Conservation (phyloP, 2,888 invertebrate genomes). For the Acleris laterana region DNA sequence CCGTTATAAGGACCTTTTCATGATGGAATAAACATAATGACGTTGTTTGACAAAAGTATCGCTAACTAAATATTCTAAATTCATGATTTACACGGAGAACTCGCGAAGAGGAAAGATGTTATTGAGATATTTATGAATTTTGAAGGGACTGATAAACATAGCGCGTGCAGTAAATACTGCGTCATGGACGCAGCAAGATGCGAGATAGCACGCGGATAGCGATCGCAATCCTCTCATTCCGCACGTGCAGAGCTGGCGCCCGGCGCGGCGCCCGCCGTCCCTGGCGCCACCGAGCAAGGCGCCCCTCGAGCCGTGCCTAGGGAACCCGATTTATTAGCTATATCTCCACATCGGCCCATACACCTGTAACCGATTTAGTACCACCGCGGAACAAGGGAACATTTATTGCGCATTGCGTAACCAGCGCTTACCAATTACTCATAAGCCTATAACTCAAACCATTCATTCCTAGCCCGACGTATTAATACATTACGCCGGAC, state of each 20-base stretch:
- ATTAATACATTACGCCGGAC: conserved; percentile 54
- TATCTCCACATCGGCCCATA: conserved; percentile 68
- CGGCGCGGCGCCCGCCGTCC: conserved; percentile 43
- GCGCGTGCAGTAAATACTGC: conserved; percentile 24
- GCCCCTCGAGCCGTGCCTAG: conserved; percentile 49
- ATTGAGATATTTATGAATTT: conserved; percentile 34
- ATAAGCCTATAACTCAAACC: conserved; percentile 47
- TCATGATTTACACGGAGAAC: not conserved
- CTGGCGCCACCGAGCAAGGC: conserved; percentile 63
- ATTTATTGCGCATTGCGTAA: conserved; percentile 63
- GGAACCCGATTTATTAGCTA: conserved; percentile 71
- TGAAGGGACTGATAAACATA: conserved; percentile 33
- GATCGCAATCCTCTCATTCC: conserved; percentile 38
- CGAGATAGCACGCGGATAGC: conserved; percentile 34
- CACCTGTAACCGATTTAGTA: conserved; percentile 68
- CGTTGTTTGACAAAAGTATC: too few relatives aligned
- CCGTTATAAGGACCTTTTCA: too few relatives aligned
- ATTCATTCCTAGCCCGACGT: conserved; percentile 57
- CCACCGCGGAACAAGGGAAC: conserved; percentile 56
- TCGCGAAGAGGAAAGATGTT: conserved; percentile 27
- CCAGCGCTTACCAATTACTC: conserved; percentile 59
- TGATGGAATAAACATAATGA: too few relatives aligned
- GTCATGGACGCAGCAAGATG: conserved; percentile 33
- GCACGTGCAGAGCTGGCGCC: conserved; percentile 35
- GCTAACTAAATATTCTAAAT: not conserved